Evolutionary conservation across 64 coral and sea anemone genomes (phyloP), one percentile per base, ranked within the genome.

Genomic region (Stichodactyla helianthus): DNA sequence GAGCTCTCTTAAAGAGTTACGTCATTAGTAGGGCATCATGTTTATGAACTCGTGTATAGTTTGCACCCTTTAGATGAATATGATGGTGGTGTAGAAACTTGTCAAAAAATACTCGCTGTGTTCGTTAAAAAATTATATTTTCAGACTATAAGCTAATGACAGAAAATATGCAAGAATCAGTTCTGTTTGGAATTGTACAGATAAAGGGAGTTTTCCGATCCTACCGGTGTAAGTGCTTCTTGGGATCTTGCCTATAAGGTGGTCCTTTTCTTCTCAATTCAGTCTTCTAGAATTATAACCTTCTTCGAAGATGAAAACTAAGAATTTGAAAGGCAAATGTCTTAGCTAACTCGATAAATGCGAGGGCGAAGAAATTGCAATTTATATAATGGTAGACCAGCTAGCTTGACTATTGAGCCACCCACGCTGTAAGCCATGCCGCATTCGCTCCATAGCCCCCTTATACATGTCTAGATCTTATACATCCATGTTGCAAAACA

Each of bases 251-350:
- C 11, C 68, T 44, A 44, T 27, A 14, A 11, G 12, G 1, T 74
- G 26, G 27, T 31, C 10, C 10, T 27, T 26, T 27, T 26, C 22
- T 74, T 31, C 22, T 35, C 7, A 31, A 74, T 23, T 74, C 23
- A 23, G 31, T 11, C 35, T 74, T 74, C 11, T 74, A 74, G 68
- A 28, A 74, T 27, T 74, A 27, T 23, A 74, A 31, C 8, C 12
- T 74, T 31, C 27, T 14, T 74, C 27, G 7, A 74, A 74, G 68
- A 74, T 28, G 68, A 35, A 74, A 74, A 74, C 27, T 74, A 23
- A n/a, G 68, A 31, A 27, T 74, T 74, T 74, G 25, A 74, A 74
- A 74, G 68, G 68, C 68, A 27, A 74, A 74, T 74, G 68, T 31
- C 27, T 74, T 74, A 12, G 25, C n/a, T 74, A 74, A 74, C 8